phyloP scores from a whole-genome alignment of 2,797 vertebrate genomes.

The Vespertilio murinus region DNA sequence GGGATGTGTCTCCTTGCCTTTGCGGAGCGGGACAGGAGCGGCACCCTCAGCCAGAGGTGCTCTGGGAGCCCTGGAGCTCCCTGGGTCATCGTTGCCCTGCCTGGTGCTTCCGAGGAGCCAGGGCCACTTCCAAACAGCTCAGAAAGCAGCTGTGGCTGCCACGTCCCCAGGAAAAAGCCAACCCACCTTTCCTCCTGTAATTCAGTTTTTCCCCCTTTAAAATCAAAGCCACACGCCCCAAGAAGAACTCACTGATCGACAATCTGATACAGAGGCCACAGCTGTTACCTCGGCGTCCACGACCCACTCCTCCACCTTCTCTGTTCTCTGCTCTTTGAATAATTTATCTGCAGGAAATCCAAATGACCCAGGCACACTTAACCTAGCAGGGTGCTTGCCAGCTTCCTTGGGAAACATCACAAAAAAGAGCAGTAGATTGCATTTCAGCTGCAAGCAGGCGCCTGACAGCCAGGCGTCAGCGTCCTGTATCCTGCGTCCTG shows the following conservation, averaged over 20 bases:
- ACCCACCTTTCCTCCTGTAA: background rate
- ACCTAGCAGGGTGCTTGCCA: conserved; percentile 84
- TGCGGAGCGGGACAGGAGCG: fast-evolving
- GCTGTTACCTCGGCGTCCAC: background rate
- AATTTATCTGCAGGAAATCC: conserved; percentile 87
- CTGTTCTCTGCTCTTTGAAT: conserved; percentile 81
- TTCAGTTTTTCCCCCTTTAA: background rate
- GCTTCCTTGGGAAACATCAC: conserved; percentile 80
- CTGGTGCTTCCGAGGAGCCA: background rate
- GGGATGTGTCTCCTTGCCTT: background rate
- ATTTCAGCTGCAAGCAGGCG: conserved; percentile 75
- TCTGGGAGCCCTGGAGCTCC: background rate
- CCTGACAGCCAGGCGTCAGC: conserved; percentile 86
- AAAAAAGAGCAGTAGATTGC: conserved; percentile 81
- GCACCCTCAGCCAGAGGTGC: background rate
- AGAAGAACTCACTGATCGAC: background rate
- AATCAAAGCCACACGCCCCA: background rate
- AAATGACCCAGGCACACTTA: conserved; percentile 83
- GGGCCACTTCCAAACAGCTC: background rate
- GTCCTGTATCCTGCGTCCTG: conserved; percentile 75
- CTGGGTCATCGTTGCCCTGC: background rate
- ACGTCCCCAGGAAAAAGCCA: background rate
- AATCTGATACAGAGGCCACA: background rate
- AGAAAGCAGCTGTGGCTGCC: background rate
- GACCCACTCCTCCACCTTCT: conserved; percentile 34